Percentiles rank a stretch among this genome's conserved stretches.
These are phyloP conservation scores for Aphrophora alni DNA, from an alignment of 2,888 invertebrate species.

Conservation along the genomic window DNA sequence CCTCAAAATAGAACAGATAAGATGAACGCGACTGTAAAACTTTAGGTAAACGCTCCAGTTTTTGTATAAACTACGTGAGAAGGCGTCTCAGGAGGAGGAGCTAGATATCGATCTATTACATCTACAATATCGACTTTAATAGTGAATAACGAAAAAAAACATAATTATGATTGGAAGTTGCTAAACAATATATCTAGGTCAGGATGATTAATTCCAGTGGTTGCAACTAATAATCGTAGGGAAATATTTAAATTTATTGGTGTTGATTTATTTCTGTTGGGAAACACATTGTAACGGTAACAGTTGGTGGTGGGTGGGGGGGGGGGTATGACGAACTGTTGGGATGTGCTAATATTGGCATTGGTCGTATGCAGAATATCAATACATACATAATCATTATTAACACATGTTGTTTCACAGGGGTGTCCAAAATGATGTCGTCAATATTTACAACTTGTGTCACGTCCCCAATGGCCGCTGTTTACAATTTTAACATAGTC, in stretches of 20 bases:
- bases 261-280: not conserved
- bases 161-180: no score
- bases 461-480: not conserved
- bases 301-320: not conserved
- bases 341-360: not conserved
- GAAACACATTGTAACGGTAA: not conserved
- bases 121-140: no score
- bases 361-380: not conserved
- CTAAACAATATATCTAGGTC: no score
- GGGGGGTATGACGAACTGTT: not conserved
- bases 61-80: no score
- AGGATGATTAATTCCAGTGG: no score
- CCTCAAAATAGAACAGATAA: not conserved
- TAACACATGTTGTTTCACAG: slow-evolving; percentile 2
- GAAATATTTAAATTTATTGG: not conserved
- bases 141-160: no score
- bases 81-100: no score
- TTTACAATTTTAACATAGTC: not conserved
- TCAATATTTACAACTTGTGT: not conserved
- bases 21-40: not conserved
- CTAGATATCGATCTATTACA: no score
- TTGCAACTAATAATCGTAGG: no score
- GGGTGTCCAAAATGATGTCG: not conserved
- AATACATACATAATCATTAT: slow-evolving; percentile 9
- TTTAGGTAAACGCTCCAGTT: not conserved